Conservation (phyloP, 2,113 vertebrate genomes). For the Pomatorhinus ruficollis region DNA sequence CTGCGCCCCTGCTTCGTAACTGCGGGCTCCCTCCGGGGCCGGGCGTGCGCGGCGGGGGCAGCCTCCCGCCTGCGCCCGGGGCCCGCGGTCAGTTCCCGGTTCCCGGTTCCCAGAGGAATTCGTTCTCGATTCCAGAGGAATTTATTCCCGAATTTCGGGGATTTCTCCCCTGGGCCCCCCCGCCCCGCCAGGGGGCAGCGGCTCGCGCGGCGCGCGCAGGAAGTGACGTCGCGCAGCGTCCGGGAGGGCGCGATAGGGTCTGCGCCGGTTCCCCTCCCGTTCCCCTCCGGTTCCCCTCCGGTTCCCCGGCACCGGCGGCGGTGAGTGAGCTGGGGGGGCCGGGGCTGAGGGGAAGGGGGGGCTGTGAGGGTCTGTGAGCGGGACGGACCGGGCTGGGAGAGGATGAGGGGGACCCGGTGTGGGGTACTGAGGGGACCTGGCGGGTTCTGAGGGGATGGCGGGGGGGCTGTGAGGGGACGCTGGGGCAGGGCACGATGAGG, state of each 20-base stretch:
- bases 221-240: background rate
- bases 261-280: no score
- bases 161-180: rapidly evolving
- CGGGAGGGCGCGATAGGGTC: background rate
- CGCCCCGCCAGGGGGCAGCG: background rate
- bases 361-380: background rate
- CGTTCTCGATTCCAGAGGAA: no score
- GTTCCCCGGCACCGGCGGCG: background rate
- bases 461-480: rapidly evolving
- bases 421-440: background rate
- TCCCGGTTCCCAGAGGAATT: no score
- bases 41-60: background rate
- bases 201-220: background rate
- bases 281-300: background rate
- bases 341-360: background rate
- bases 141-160: background rate
- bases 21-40: no score
- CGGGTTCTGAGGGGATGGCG: background rate
- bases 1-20: no score
- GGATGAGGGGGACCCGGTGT: background rate
- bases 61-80: background rate
- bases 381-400: background rate
- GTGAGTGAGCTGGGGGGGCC: background rate
- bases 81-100: background rate
- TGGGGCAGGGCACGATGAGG: background rate